Percentiles rank a stretch among this genome's conserved stretches.
phyloP scores from a whole-genome alignment of 2,113 vertebrate genomes.

The Mustela lutreola region DNA sequence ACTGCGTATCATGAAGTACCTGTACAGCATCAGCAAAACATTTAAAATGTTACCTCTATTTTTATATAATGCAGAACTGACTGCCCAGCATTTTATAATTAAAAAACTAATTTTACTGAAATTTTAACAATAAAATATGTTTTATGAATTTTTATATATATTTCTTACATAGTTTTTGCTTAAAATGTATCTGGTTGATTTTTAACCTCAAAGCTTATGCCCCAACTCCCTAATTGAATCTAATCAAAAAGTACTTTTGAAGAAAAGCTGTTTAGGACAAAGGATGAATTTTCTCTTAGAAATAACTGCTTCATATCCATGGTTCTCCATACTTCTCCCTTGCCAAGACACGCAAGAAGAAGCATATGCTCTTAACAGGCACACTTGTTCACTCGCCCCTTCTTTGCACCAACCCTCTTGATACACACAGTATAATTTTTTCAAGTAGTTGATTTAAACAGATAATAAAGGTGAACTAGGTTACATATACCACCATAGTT shows the following conservation, averaged over 20 bases:
- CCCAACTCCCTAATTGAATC: neutral
- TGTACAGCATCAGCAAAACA: neutral
- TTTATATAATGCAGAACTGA: neutral
- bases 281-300: neutral
- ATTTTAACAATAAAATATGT: neutral
- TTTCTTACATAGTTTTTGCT: neutral
- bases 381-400: neutral
- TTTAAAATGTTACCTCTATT: neutral
- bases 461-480: neutral
- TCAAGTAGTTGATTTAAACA: neutral
- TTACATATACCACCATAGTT: neutral
- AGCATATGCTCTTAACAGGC: neutral
- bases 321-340: neutral
- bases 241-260: neutral
- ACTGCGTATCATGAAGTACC: neutral
- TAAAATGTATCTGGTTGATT: neutral
- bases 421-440: neutral
- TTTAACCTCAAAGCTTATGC: neutral
- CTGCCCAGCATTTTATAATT: neutral
- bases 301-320: neutral
- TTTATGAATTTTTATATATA: neutral
- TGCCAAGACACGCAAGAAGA: neutral
- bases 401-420: neutral
- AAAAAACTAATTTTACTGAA: neutral
- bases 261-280: neutral